Base-by-base conservation (phyloP, 2,113 vertebrate species). In the Ornithorhynchus anatinus region DNA sequence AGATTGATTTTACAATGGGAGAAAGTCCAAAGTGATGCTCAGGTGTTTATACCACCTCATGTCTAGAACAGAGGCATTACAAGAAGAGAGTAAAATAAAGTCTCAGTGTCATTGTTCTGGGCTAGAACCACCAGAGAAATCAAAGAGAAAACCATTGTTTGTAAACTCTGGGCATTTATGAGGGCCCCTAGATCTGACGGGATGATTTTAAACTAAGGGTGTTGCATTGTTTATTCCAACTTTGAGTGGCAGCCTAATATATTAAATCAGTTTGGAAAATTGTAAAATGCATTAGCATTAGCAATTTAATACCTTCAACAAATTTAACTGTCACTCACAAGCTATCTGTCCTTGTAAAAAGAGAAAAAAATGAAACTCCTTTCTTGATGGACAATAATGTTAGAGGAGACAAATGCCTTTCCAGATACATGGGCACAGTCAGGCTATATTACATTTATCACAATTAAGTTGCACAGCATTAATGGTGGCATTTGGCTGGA, bases 201-300 rank as follows among this genome's bases (percentile, higher is more conserved):
- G 80, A 81, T 83, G 81, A 91, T 91, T 93, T 92, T 72, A 79
- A 89, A 79, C 77, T 70, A 84, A 79, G 84, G 91, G 58, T 35
- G 54, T 8, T 1, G 87, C 82, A 92, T 92, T 93, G 92, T 93
- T 93, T 92, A 92, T 93, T 92, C 90, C 80, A 83, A 82, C 71
- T 89, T 91, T 94, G 94, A 94, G 82, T 93, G 93, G 85, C 94
- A 94, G 90, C 56, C 84, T 91, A 92, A 93, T 93, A 91, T 90
- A 92, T 92, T 92, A 93, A 92, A 92, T 93, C 89, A 91, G 89
- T 90, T 90, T 89, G 86, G 89, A 93, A 92, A 88, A 93, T 86
- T 92, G 89, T 90, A 86, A 91, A 94, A 93, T 87, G 82, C 83
- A 91, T 92, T 93, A 92, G 84, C 87, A 91, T 91, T 90, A 91